These are phyloP conservation scores for Quadriops clusia DNA, from an alignment of 2,888 invertebrate genomes.

Conservation along the genomic window DNA sequence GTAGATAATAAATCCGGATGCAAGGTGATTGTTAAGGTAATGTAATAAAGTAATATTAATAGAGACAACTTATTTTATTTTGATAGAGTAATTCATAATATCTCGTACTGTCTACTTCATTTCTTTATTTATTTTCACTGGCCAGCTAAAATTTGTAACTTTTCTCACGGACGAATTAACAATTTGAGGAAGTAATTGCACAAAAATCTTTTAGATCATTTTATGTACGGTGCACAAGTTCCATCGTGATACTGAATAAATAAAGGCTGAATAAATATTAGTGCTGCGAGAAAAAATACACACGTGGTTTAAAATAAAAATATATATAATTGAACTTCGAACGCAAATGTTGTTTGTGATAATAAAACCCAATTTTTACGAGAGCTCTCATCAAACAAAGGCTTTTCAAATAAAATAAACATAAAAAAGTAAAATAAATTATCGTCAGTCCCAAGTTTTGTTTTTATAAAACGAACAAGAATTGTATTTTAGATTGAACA, in stretches of 20 bases:
- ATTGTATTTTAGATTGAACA: constrained; percentile 12
- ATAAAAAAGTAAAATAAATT: constrained; percentile 33
- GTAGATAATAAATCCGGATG: too few relatives aligned
- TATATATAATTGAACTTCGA: constrained; percentile 35
- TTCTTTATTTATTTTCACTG: too few relatives aligned
- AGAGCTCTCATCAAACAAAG: constrained; percentile 33
- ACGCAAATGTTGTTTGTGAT: constrained; percentile 37
- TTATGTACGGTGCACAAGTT: constrained; percentile 12
- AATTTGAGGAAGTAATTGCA: too few relatives aligned
- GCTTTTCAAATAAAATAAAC: constrained; percentile 30
- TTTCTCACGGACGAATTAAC: too few relatives aligned
- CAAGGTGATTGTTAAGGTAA: too few relatives aligned
- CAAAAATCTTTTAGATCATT: too few relatives aligned
- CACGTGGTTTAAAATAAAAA: constrained; percentile 31
- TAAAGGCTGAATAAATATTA: constrained; percentile 32
- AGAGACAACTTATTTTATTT: too few relatives aligned
- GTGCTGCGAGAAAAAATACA: constrained; percentile 29
- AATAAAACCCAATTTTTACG: constrained; percentile 38
- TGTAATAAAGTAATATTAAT: too few relatives aligned
- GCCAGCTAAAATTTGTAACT: too few relatives aligned
- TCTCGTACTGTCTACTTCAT: too few relatives aligned
- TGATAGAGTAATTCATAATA: too few relatives aligned
- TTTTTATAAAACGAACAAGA: constrained; percentile 13
- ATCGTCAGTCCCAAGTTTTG: constrained; percentile 30
- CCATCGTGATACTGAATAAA: constrained; percentile 27